A percentile compares a stretch with the other conserved stretches of the same genome.
phyloP scores from a whole-genome alignment of 1,140 invertebrate species.

The Diploscapter pachys region DNA sequence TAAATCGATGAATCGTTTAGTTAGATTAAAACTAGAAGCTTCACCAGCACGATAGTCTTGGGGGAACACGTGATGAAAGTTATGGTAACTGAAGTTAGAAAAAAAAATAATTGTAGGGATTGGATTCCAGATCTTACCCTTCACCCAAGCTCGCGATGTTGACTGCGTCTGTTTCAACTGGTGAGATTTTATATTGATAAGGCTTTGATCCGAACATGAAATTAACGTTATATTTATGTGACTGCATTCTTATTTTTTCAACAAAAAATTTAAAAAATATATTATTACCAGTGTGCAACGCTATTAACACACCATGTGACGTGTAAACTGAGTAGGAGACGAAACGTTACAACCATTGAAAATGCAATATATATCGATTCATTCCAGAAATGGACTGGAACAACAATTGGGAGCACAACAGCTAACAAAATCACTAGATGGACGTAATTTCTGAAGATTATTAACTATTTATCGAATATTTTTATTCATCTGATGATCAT shows the following conservation, averaged over 20 bases:
- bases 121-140: no score
- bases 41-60: slow-evolving; percentile 84
- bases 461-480: no score
- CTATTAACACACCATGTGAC: slow-evolving; percentile 94
- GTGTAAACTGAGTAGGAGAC: slow-evolving; percentile 81
- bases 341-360: slow-evolving; percentile 76
- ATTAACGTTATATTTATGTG: slow-evolving; percentile 2
- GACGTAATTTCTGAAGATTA: no score
- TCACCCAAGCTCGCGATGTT: slow-evolving; percentile 20
- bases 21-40: no score
- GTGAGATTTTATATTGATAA: slow-evolving; percentile 75
- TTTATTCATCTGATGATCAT: no score
- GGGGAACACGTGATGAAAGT: slow-evolving; percentile 92
- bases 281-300: slow-evolving; percentile 72
- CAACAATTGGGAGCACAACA: slow-evolving; percentile 78
- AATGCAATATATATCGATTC: slow-evolving; percentile 77
- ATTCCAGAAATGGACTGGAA: slow-evolving; percentile 79
- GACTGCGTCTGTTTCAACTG: slow-evolving; percentile 59
- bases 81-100: no score
- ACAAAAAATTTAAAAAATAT: no score
- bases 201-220: slow-evolving; percentile 73
- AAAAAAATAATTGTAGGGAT: no score
- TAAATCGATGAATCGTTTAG: no score
- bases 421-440: slow-evolving; percentile 76
- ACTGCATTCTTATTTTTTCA: no score